Conservation (phyloP, 1,140 invertebrate genomes). For the Telenomus remus region DNA sequence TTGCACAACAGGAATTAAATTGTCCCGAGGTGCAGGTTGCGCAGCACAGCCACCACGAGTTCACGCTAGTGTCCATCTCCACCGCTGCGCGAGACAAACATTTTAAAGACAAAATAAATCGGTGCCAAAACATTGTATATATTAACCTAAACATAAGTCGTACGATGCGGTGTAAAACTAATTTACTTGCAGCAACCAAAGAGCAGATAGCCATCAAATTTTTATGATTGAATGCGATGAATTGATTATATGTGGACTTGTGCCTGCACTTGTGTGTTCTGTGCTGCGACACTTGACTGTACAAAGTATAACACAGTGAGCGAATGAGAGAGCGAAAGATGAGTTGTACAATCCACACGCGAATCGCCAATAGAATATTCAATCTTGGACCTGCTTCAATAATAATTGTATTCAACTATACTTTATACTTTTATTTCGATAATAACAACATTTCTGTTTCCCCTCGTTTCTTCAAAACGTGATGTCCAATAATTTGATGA, state of each 20-base stretch:
- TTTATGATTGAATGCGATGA: slow-evolving; percentile 15
- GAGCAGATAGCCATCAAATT: slow-evolving; percentile 11
- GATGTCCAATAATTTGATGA: too few relatives aligned
- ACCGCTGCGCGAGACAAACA: not conserved
- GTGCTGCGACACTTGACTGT: slow-evolving; percentile 62
- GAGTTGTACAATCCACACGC: slow-evolving; percentile 5
- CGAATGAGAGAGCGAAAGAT: slow-evolving; percentile 4
- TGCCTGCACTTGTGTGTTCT: slow-evolving; percentile 60
- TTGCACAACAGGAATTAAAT: slow-evolving; percentile 27
- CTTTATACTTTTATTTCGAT: too few relatives aligned
- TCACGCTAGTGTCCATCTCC: slow-evolving; percentile 6
- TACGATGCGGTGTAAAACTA: slow-evolving; percentile 53
- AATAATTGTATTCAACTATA: too few relatives aligned
- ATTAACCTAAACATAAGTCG: slow-evolving; percentile 69
- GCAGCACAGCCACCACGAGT: slow-evolving; percentile 62
- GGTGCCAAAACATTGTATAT: slow-evolving; percentile 74
- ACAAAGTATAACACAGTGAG: slow-evolving; percentile 15
- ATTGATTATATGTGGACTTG: too few relatives aligned
- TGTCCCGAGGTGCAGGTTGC: slow-evolving; percentile 51
- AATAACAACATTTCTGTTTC: too few relatives aligned
- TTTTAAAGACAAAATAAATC: slow-evolving; percentile 49
- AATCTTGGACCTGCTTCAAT: too few relatives aligned
- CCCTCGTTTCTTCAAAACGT: too few relatives aligned
- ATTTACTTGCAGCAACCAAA: slow-evolving; percentile 19
- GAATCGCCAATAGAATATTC: too few relatives aligned